These are phyloP conservation scores for Drepanosiphum platanoidis DNA, from an alignment of 2,888 invertebrate species.

Conservation along the genomic window DNA sequence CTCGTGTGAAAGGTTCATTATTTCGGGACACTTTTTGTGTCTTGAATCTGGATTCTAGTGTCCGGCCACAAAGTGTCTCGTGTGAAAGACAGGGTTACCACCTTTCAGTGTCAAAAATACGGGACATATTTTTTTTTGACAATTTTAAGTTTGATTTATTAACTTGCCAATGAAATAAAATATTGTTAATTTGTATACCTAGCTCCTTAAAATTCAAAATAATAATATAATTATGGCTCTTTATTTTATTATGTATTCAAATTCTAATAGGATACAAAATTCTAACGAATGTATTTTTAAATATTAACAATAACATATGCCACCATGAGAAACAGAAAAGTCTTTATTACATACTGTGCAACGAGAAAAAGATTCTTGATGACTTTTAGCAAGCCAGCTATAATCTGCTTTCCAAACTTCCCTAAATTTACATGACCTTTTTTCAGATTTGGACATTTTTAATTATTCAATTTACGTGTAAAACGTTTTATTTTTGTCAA, in stretches of 20 bases:
- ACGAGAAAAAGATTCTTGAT: conserved; percentile 9
- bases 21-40: no score
- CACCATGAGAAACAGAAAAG: conserved; percentile 15
- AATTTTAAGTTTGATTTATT: background rate
- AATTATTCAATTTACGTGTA: background rate
- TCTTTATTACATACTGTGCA: conserved; percentile 17
- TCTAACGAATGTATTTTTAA: background rate
- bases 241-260: background rate
- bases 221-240: background rate
- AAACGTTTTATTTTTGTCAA: no score
- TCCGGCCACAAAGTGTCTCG: no score
- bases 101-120: background rate
- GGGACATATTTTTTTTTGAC: background rate
- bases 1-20: no score
- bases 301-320: conserved; percentile 1
- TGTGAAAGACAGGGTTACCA: background rate
- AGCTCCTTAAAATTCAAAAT: background rate
- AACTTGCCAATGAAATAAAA: background rate
- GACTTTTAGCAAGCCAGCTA: conserved; percentile 33
- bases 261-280: background rate
- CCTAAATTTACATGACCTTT: conserved; percentile 28
- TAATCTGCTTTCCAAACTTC: conserved; percentile 22
- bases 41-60: no score
- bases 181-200: background rate
- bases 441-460: conserved; percentile 33